Base-by-base conservation (phyloP, 2,113 vertebrate species). In the Epinephelus moara region DNA sequence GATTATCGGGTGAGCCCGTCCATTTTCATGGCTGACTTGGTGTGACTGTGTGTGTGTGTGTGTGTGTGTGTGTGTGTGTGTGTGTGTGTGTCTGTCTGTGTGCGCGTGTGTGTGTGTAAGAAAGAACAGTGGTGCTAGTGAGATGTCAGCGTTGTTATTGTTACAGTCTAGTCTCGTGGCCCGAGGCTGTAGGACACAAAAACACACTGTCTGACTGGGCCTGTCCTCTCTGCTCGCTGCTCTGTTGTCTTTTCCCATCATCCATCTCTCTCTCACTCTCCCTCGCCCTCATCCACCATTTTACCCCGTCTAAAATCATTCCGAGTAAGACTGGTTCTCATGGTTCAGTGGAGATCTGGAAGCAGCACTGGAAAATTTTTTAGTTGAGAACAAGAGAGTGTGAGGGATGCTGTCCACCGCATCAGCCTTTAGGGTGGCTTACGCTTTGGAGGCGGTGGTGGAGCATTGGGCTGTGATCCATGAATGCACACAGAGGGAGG, bases 181-280 rank as follows among this genome's bases (percentile, higher is more conserved):
- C 90, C 3, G 86, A 87, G 93, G 93, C 94, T 93, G 78, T 92
- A 91, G 93, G 92, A 92, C 93, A 94, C 90, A 89, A 86, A 91
- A 88, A 87, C 89, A 91, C 91, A 89, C 90, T 91, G 93, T 92
- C 90, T 94, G 91, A 89, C 83, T 88, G 80, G 64, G 80, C 73
- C 83, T 55, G 78, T 88, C 90, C 80, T 87, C 90, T 70, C 84
- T 15, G 37, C 70, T 81, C 66, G 76, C 57, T 27, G 27, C 89
- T 61, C 71, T 84, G 88, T 85, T 88, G 87, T 93, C 90, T 88
- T 85, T 92, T 89, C 88, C 72, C 86, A 90, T 88, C 88, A 86
- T 89, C 75, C 71, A 86, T 83, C 83, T 85, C 76, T 74, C 57
- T 73, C 77, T 40, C 59, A 33, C 59, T 70, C 72, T 57, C 61